A percentile compares a stretch with the other conserved stretches of the same genome.
Conservation (phyloP, 37 sponge, comb jelly and placozoan genomes). For the Aphrocallistes beatrix region DNA sequence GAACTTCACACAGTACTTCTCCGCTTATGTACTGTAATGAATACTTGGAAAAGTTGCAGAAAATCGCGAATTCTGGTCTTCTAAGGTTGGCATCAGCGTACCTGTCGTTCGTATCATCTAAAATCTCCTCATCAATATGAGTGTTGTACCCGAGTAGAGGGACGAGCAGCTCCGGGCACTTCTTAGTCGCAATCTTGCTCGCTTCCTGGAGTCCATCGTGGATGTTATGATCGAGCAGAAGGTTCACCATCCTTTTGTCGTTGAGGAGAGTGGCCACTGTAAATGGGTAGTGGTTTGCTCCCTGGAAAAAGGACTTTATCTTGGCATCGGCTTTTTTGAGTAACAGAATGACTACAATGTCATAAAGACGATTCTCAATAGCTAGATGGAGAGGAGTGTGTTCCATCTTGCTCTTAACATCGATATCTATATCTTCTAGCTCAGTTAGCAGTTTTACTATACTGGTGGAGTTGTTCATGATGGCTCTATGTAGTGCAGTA, state of each 20-base stretch:
- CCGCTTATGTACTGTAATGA: background rate
- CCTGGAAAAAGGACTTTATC: background rate
- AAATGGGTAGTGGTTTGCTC: background rate
- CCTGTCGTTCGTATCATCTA: constrained; percentile 7
- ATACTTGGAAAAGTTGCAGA: constrained; percentile 2
- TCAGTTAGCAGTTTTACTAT: background rate
- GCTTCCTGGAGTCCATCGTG: constrained; percentile 2
- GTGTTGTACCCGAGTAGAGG: background rate
- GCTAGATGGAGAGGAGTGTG: background rate
- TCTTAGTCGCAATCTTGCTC: background rate
- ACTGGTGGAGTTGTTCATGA: background rate
- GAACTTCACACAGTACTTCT: background rate
- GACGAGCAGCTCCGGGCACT: background rate
- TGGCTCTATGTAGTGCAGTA: constrained; percentile 4
- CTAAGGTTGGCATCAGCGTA: background rate
- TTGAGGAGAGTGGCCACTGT: constrained; percentile 13
- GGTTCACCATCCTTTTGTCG: background rate
- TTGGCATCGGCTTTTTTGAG: background rate
- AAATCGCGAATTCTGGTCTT: constrained; percentile 16
- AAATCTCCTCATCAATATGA: background rate
- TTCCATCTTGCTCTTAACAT: background rate
- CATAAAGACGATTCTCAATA: background rate
- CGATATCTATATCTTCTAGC: background rate
- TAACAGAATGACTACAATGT: background rate
- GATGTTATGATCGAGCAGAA: background rate